Percentiles rank a stretch among this genome's conserved stretches.
These are phyloP conservation scores for Agrochola litura DNA, from an alignment of 2,888 invertebrate genomes.

Conservation along the genomic window DNA sequence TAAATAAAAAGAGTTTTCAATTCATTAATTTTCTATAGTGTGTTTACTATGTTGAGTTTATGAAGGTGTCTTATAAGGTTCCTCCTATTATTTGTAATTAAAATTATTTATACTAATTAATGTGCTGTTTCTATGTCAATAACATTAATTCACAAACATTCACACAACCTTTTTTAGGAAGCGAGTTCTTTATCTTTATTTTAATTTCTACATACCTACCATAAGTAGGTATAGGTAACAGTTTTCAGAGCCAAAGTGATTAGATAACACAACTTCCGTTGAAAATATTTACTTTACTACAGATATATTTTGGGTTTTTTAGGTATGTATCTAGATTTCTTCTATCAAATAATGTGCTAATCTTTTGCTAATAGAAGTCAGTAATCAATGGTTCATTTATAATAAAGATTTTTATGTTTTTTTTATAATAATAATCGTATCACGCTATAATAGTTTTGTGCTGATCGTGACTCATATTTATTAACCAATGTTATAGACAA, in stretches of 20 bases:
- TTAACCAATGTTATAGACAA: slow-evolving; percentile 39
- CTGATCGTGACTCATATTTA: slow-evolving; percentile 53
- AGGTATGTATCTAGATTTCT: slow-evolving; percentile 2
- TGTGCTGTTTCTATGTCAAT: slow-evolving; percentile 3
- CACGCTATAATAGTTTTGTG: slow-evolving; percentile 31
- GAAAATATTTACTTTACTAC: slow-evolving; percentile 39
- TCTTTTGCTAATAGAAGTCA: background rate
- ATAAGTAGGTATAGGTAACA: background rate
- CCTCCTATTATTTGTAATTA: background rate
- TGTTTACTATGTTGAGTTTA: slow-evolving; percentile 25
- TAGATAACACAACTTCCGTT: slow-evolving; percentile 50
- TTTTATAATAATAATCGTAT: background rate
- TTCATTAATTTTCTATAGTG: slow-evolving; percentile 36
- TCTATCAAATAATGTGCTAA: background rate
- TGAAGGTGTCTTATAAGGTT: background rate
- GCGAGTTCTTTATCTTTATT: slow-evolving; percentile 41
- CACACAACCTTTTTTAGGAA: slow-evolving; percentile 9
- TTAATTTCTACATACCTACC: slow-evolving; percentile 23
- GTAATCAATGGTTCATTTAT: background rate
- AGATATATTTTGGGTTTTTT: slow-evolving; percentile 26
- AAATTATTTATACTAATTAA: background rate
- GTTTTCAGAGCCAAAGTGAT: slow-evolving; percentile 43
- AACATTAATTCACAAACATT: slow-evolving; percentile 14
- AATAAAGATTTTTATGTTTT: no score
- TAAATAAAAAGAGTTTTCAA: slow-evolving; percentile 32